These are phyloP conservation scores for Gambusia affinis DNA, from an alignment of 2,113 vertebrate species.

Conservation along the genomic window DNA sequence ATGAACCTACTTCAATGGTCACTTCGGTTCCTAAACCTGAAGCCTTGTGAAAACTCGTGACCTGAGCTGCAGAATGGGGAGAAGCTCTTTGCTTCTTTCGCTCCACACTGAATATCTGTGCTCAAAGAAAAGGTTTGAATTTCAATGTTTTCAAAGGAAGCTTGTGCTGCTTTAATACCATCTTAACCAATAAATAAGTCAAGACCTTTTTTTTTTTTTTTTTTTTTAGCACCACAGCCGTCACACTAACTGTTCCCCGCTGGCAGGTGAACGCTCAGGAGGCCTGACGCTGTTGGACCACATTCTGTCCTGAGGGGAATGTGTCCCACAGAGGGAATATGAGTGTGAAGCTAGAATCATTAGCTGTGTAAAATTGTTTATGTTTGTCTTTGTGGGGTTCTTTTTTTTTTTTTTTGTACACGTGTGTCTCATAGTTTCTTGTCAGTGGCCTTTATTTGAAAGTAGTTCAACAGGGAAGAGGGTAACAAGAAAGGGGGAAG, in stretches of 20 bases:
- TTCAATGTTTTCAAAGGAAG: neutral
- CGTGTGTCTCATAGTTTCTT: neutral
- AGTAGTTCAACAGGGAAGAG: too few relatives aligned
- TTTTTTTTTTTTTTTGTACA: neutral
- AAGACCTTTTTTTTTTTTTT: neutral
- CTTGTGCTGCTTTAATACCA: too few relatives aligned
- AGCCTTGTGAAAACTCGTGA: too few relatives aligned
- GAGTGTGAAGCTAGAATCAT: neutral
- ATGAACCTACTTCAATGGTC: too few relatives aligned
- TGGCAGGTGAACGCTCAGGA: constrained; percentile 19
- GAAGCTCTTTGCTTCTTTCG: neutral
- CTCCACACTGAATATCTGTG: neutral
- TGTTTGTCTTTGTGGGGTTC: neutral
- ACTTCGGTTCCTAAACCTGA: too few relatives aligned
- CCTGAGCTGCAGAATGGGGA: too few relatives aligned
- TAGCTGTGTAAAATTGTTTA: neutral
- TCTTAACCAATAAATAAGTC: neutral
- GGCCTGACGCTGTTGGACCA: constrained; percentile 36
- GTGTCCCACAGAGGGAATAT: neutral
- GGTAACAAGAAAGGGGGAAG: too few relatives aligned
- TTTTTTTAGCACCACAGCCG: neutral
- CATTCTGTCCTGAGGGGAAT: constrained; percentile 39
- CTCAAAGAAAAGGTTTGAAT: neutral
- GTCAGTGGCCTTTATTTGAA: too few relatives aligned
- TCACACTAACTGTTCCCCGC: constrained; percentile 42